Conservation (phyloP, 2,113 vertebrate species). For the Limanda limanda region DNA sequence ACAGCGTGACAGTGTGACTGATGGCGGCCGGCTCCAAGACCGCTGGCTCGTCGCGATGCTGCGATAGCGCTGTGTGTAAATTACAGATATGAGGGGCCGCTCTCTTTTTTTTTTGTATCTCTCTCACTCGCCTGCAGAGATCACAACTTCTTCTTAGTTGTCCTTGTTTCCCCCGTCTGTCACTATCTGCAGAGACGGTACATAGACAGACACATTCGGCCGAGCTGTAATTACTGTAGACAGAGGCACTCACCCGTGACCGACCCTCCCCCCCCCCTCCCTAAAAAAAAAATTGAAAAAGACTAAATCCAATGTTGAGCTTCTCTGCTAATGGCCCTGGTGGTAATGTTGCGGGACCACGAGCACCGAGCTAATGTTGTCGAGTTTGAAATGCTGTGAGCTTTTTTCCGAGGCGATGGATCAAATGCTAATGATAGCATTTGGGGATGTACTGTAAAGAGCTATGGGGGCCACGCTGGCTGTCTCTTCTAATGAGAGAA, state of each 20-base stretch:
- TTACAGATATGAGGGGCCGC: constrained; percentile 22
- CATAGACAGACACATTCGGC: constrained; percentile 25
- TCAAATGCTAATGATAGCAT: constrained; percentile 68
- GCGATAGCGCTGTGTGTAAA: constrained; percentile 43
- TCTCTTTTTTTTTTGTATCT: constrained; percentile 20
- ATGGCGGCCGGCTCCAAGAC: constrained; percentile 46
- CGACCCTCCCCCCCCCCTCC: not conserved
- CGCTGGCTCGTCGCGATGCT: constrained; percentile 34
- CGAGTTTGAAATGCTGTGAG: constrained; percentile 41
- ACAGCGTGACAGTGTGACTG: constrained; percentile 63
- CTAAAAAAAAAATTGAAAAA: not conserved
- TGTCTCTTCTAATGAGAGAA: constrained; percentile 69
- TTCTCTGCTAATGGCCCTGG: constrained; percentile 46
- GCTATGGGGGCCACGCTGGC: constrained; percentile 46
- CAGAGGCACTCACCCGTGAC: constrained; percentile 25
- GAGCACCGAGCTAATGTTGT: constrained; percentile 50
- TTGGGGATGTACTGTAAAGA: constrained; percentile 64
- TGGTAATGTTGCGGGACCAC: constrained; percentile 42
- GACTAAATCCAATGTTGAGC: constrained; percentile 19
- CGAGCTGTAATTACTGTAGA: constrained; percentile 38
- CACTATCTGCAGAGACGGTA: constrained; percentile 6
- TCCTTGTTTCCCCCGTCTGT: constrained; percentile 25
- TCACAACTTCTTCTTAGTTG: constrained; percentile 32
- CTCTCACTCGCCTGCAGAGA: constrained; percentile 17
- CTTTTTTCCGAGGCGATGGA: constrained; percentile 48